These are phyloP conservation scores for Callyntrura sp. DNA, from an alignment of 2,888 invertebrate species.

Conservation along the genomic window DNA sequence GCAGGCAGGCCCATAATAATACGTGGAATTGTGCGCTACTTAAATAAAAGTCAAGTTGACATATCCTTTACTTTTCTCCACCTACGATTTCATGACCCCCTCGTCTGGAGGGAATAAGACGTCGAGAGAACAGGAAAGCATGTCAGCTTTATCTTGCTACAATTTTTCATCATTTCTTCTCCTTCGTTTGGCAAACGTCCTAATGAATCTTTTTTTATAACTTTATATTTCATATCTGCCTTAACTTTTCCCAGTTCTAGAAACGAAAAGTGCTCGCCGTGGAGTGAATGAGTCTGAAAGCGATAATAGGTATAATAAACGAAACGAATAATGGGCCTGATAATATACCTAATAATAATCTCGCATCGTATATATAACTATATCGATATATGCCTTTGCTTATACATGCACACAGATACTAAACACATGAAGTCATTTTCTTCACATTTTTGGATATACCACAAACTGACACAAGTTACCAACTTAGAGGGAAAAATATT, in stretches of 20 bases:
- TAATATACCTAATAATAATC: too few relatives aligned
- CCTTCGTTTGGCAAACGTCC: constrained; percentile 73
- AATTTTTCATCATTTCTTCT: constrained; percentile 78
- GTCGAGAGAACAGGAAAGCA: constrained; percentile 65
- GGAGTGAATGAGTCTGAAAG: background rate
- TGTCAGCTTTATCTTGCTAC: constrained; percentile 75
- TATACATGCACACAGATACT: too few relatives aligned
- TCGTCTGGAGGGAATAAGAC: background rate
- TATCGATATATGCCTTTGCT: too few relatives aligned
- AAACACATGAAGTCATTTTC: too few relatives aligned
- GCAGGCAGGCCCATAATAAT: background rate
- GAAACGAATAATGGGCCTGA: too few relatives aligned
- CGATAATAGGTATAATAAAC: too few relatives aligned
- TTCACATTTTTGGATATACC: too few relatives aligned
- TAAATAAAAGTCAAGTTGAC: constrained; percentile 53
- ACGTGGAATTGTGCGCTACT: constrained; percentile 17
- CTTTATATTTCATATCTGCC: constrained; percentile 3
- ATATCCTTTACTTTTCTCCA: constrained; percentile 31
- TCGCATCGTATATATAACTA: too few relatives aligned
- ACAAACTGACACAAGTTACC: too few relatives aligned
- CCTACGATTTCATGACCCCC: background rate
- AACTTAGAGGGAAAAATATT: too few relatives aligned
- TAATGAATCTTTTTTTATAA: constrained; percentile 69
- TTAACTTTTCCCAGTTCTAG: too few relatives aligned
- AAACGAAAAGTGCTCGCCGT: background rate